Evolutionary conservation across 2,888 invertebrate species (phyloP), one percentile per base, ranked within the genome.

Genomic region (Microctonus brassicae): DNA sequence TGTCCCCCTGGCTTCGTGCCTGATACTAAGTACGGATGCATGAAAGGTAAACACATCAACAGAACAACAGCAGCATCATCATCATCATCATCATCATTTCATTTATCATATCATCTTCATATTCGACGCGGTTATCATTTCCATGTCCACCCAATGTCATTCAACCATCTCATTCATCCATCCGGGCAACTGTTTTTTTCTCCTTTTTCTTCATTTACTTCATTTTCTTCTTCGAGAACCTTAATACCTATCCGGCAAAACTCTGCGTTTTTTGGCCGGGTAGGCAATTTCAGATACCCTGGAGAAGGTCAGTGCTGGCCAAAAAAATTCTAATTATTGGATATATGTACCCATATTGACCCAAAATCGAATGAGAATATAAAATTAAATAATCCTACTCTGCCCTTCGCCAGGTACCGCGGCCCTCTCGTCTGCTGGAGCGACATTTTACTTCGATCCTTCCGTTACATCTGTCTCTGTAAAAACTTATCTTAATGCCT

Each of bases 1-100:
- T 97, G 97, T 91, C 96, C 97, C 87, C 92, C 92, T 89, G 97
- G 96, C 91, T 97, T 94, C 92, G 93, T 93, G 90, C 94, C 95
- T 89, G 96, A 97, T 90, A 92, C 94, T 88, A 93, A 93, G 91
- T 94, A 94, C 90, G 96, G 96, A 94, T 97, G 97, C 92, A 93
- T 95, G 90, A 95, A 96, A 96, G 96, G 97, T 97, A 97, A 96
- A 91, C 84, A 88, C 83, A 83, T 86, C 82, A 75, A 57, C 69
- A 69, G 63, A 69, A 61, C 60, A 69, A 17, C 55, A 68, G 53
- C 70, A 60, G 11, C 53, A 57, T 62, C 64, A 57, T 57, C 58
- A 70, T 69, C 63, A 62, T 69, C 69, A 69, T 63, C 57, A 55
- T 33, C 52, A 62, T 55, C 62, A 62, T 36, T 57, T 63, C 42